These are phyloP conservation scores for Pachyramphus minor DNA, from an alignment of 2,113 vertebrate genomes.

Conservation along the genomic window DNA sequence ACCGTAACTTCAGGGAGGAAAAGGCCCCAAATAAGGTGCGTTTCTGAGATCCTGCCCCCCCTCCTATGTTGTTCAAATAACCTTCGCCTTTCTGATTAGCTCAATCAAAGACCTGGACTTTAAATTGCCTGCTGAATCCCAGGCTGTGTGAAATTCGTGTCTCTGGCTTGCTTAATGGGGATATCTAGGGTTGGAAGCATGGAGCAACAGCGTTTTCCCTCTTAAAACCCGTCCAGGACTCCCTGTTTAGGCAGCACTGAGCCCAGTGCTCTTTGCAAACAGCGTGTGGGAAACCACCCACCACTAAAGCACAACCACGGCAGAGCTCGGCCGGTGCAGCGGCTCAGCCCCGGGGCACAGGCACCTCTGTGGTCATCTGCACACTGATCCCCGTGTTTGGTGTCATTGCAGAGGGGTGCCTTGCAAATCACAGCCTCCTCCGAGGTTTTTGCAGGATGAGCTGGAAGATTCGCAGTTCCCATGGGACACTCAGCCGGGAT, in stretches of 20 bases:
- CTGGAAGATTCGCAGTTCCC: background rate
- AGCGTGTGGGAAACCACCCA: conserved; percentile 14
- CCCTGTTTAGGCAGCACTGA: background rate
- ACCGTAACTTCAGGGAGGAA: background rate
- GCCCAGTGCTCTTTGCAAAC: background rate
- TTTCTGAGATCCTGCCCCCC: conserved; percentile 21
- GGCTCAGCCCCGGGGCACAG: background rate
- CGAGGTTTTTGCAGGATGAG: background rate
- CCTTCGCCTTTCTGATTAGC: background rate
- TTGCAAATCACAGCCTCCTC: background rate
- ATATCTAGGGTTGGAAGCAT: background rate
- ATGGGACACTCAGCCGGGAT: background rate
- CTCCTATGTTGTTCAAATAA: background rate
- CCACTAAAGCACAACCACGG: background rate
- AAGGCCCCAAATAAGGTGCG: conserved; percentile 59
- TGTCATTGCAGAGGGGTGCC: background rate
- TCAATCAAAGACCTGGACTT: background rate
- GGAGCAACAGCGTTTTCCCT: background rate
- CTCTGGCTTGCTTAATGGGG: background rate
- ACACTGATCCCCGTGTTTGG: rapidly evolving
- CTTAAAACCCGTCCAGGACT: background rate
- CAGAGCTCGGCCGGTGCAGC: background rate
- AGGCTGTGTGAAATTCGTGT: background rate
- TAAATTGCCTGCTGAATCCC: background rate
- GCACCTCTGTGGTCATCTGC: background rate